Percentiles rank a stretch among this genome's conserved stretches.
phyloP scores from a whole-genome alignment of 2,888 invertebrate species.

The Aproaerema taeniolella region DNA sequence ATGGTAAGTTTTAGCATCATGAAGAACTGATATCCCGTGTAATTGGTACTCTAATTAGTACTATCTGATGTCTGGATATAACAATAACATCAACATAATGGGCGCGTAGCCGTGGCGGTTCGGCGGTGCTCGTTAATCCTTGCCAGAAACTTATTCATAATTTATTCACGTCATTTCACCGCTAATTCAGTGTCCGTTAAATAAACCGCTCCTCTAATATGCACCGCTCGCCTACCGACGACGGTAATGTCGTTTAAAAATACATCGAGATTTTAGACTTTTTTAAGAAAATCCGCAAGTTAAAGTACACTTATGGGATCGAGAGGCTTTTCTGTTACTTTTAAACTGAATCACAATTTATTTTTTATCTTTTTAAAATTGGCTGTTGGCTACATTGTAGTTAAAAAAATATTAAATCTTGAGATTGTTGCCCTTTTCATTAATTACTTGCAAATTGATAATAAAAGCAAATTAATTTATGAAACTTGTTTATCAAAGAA shows the following conservation, averaged over 20 bases:
- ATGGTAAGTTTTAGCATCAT: too few species aligned
- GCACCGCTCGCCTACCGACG: slow-evolving; percentile 26
- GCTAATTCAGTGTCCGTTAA: slow-evolving; percentile 54
- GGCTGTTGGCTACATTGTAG: too few species aligned
- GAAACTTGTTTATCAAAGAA: too few species aligned
- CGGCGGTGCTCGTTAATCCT: slow-evolving; percentile 54
- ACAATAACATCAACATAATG: slow-evolving; percentile 35
- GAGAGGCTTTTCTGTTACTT: too few species aligned
- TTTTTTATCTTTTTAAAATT: too few species aligned
- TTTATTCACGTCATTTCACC: slow-evolving; percentile 59
- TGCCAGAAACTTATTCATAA: slow-evolving; percentile 53
- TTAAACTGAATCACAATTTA: too few species aligned
- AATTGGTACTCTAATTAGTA: slow-evolving; percentile 10
- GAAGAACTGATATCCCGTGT: not conserved
- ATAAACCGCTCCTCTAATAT: slow-evolving; percentile 46
- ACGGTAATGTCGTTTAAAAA: slow-evolving; percentile 9
- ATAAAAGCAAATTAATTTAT: too few species aligned
- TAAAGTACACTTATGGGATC: too few species aligned
- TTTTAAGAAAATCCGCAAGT: too few species aligned
- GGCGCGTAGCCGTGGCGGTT: slow-evolving; percentile 34
- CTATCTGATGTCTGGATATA: slow-evolving; percentile 20
- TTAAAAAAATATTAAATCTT: too few species aligned
- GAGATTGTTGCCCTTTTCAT: too few species aligned
- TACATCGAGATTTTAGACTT: slow-evolving; percentile 1
- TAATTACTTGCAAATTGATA: too few species aligned